These are phyloP conservation scores for Alaudala cheleensis DNA, from an alignment of 2,113 vertebrate species.

Conservation along the genomic window DNA sequence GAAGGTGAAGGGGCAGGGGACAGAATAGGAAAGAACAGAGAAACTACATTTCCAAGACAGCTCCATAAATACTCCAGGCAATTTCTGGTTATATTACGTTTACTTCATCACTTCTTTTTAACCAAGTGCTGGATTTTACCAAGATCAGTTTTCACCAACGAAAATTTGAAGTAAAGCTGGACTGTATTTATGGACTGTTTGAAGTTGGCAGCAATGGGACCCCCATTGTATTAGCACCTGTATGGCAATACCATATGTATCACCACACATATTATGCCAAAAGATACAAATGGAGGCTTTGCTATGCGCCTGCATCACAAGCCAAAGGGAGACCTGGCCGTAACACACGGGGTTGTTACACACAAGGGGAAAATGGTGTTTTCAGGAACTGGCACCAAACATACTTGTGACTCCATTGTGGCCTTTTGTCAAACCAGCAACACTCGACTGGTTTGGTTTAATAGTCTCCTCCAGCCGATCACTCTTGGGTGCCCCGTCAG, in stretches of 20 bases:
- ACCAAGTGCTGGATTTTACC: not conserved
- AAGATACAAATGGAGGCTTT: not conserved
- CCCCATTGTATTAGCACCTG: not conserved
- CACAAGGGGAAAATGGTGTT: not conserved
- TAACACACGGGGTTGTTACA: not conserved
- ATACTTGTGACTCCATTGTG: slow-evolving; percentile 91
- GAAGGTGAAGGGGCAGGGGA: not conserved
- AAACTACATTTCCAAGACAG: not conserved
- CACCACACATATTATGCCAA: not conserved
- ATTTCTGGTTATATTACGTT: not conserved
- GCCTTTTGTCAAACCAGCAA: slow-evolving; percentile 75
- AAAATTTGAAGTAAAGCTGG: not conserved
- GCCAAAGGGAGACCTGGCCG: not conserved
- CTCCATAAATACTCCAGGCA: not conserved
- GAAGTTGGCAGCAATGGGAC: not conserved
- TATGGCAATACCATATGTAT: not conserved
- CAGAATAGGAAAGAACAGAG: not conserved
- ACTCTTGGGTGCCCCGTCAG: slow-evolving; percentile 63
- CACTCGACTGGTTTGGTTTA: slow-evolving; percentile 76
- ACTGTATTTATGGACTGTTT: not conserved
- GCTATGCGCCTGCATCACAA: not conserved
- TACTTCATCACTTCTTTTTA: not conserved
- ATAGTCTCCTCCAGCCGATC: slow-evolving; percentile 74
- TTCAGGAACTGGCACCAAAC: slow-evolving; percentile 17
- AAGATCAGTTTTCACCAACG: not conserved